phyloP scores from a whole-genome alignment of 2,888 invertebrate species.

The Eumerus sabulonum region DNA sequence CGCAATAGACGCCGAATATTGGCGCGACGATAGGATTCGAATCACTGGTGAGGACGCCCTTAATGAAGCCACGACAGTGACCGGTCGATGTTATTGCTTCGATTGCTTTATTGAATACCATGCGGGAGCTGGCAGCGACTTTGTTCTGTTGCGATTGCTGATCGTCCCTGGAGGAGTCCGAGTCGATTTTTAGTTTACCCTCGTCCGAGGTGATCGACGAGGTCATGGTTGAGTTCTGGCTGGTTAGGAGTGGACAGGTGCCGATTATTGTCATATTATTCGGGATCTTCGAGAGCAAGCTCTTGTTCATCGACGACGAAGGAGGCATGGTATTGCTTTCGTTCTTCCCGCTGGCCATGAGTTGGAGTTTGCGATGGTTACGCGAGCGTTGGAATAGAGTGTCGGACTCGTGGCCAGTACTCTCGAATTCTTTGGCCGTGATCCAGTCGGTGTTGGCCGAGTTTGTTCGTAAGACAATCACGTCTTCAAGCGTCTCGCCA shows the following conservation, averaged over 20 bases:
- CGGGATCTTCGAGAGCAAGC: conserved; percentile 75
- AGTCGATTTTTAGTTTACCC: conserved; percentile 71
- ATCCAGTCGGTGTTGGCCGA: conserved; percentile 75
- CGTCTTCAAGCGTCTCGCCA: conserved; percentile 77
- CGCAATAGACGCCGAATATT: conserved; percentile 77
- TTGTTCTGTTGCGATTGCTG: conserved; percentile 43
- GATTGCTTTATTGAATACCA: conserved; percentile 76
- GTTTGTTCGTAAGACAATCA: conserved; percentile 77
- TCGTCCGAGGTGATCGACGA: conserved; percentile 75
- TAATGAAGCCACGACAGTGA: conserved; percentile 77
- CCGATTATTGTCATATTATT: conserved; percentile 78
- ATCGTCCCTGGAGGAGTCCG: conserved; percentile 57
- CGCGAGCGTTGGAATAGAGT: conserved; percentile 65
- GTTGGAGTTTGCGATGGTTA: conserved; percentile 69
- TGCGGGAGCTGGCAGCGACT: conserved; percentile 69
- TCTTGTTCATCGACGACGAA: conserved; percentile 73
- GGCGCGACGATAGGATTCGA: conserved; percentile 38
- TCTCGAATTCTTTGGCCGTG: conserved; percentile 74
- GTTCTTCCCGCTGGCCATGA: conserved; percentile 41
- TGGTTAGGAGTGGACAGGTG: conserved; percentile 72
- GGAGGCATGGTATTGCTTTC: conserved; percentile 57
- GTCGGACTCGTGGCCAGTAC: conserved; percentile 70
- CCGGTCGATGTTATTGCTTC: conserved; percentile 78
- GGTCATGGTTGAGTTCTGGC: conserved; percentile 73
- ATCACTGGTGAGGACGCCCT: conserved; percentile 72